Conservation (phyloP, 2,113 vertebrate genomes). For the Heterocephalus glaber region DNA sequence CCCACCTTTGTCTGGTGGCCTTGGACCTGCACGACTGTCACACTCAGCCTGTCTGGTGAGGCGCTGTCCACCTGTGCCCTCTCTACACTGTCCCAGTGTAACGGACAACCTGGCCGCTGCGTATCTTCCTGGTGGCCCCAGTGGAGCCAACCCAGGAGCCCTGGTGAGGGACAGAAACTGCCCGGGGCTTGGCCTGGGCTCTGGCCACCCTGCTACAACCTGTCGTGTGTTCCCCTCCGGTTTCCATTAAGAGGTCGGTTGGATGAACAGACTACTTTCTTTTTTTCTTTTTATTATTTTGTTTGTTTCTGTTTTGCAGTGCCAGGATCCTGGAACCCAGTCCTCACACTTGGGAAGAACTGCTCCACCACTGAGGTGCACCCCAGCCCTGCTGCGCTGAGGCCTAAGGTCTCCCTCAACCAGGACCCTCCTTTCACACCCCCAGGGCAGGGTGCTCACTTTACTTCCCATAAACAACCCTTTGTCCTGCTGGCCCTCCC, state of each 20-base stretch:
- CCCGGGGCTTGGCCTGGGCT: neutral
- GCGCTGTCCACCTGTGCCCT: neutral
- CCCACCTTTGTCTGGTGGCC: neutral
- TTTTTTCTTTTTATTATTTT: neutral
- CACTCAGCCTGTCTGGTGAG: neutral
- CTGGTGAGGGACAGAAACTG: neutral
- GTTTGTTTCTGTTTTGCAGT: neutral
- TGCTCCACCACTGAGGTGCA: no score
- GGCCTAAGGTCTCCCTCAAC: neutral
- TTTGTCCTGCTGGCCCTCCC: neutral
- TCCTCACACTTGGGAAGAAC: neutral
- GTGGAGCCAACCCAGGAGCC: neutral
- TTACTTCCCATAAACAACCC: neutral
- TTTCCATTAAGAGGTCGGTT: neutral
- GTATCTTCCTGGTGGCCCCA: neutral
- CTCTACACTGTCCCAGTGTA: fast-evolving
- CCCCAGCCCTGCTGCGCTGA: neutral
- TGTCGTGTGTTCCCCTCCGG: neutral
- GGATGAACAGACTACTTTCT: neutral
- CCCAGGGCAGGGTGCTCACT: neutral
- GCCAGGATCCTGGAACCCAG: neutral
- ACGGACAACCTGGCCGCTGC: neutral
- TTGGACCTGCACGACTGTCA: no score
- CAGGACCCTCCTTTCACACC: fast-evolving
- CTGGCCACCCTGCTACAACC: neutral